phyloP scores from a whole-genome alignment of 2,888 invertebrate genomes.

The Orthosia incerta region DNA sequence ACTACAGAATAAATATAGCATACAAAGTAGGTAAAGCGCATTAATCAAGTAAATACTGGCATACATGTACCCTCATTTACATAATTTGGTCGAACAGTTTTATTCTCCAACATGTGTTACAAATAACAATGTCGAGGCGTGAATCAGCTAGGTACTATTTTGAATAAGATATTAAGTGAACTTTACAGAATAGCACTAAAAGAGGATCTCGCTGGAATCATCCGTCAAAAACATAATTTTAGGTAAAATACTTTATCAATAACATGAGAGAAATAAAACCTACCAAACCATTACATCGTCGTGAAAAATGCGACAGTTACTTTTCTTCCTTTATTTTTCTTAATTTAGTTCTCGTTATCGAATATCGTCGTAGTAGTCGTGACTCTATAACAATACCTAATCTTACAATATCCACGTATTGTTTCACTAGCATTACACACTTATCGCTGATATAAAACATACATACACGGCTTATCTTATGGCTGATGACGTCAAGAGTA shows the following conservation, averaged over 20 bases:
- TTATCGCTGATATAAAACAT: constrained; percentile 52
- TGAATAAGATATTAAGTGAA: not conserved
- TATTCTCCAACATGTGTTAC: not conserved
- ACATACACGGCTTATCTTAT: constrained; percentile 49
- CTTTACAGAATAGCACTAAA: not conserved
- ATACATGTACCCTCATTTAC: constrained; percentile 4
- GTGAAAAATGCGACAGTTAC: not conserved
- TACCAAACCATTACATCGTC: too few species aligned
- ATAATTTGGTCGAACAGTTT: constrained; percentile 15
- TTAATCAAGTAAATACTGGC: constrained; percentile 42
- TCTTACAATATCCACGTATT: constrained; percentile 50
- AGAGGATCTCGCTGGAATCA: not conserved
- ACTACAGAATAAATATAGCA: constrained; percentile 34
- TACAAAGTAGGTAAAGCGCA: constrained; percentile 10
- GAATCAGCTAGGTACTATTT: not conserved
- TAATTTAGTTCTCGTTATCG: constrained; percentile 1
- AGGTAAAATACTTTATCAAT: too few species aligned
- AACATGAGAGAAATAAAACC: too few species aligned
- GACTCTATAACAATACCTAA: constrained; percentile 32
- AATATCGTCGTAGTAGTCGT: constrained; percentile 11
- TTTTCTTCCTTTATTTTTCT: not conserved
- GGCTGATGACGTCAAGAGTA: constrained; percentile 50
- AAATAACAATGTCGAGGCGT: not conserved
- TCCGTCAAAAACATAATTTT: too few species aligned
- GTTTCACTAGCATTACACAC: constrained; percentile 35